phyloP scores from a whole-genome alignment of 2,797 vertebrate genomes.

The Antennarius maculatus region DNA sequence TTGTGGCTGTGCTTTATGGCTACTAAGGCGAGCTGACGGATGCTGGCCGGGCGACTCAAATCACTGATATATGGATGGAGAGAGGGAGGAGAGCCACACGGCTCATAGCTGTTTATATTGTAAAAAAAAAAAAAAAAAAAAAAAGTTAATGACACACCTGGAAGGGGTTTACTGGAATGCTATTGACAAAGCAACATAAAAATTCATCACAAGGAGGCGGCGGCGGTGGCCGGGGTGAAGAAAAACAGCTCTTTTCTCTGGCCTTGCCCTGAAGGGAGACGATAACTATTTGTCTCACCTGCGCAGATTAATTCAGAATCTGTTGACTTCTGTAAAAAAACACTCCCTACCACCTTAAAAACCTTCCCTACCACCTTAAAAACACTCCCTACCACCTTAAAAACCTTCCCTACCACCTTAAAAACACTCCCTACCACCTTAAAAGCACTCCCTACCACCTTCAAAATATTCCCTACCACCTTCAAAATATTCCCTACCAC shows the following conservation, averaged over 20 bases:
- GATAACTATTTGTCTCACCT: conserved; percentile 70
- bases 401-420: too few species aligned
- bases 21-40: neutral
- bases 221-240: neutral
- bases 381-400: conserved; percentile 46
- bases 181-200: conserved; percentile 64
- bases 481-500: too few species aligned
- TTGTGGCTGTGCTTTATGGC: conserved; percentile 68
- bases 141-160: conserved; percentile 50
- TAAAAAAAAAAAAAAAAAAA: conserved; percentile 23
- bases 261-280: conserved; percentile 56
- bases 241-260: conserved; percentile 19
- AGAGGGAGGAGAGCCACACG: conserved; percentile 18
- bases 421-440: too few species aligned
- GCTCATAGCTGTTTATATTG: conserved; percentile 31
- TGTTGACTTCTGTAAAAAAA: conserved; percentile 74
- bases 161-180: conserved; percentile 53
- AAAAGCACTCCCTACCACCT: too few species aligned
- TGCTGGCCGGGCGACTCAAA: conserved; percentile 44
- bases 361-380: conserved; percentile 50
- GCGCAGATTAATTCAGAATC: conserved; percentile 76
- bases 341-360: conserved; percentile 51
- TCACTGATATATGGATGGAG: neutral
- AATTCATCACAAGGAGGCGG: conserved; percentile 47
- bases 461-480: too few species aligned